Evolutionary conservation across 2,797 vertebrate species (phyloP), one percentile per base, ranked within the genome.

Genomic region (Bradypodion ventrale): DNA sequence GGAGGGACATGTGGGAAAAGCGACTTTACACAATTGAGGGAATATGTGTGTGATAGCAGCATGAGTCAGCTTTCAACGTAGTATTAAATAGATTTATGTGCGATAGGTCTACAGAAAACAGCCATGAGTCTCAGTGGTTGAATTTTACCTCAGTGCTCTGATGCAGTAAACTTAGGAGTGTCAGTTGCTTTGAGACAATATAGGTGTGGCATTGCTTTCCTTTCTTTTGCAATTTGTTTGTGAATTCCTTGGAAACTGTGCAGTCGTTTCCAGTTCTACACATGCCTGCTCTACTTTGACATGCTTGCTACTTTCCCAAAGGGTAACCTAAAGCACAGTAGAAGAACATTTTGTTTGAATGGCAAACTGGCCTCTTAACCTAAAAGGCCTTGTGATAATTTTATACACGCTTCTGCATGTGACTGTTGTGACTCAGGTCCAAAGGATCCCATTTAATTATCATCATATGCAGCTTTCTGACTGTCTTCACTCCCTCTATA

Each of bases 391-490:
- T 35, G 4, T 60, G 35, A 32, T 56, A 49, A 66, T 68, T 68
- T 66, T 66, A 49, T 75, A 46, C 15, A 42, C 29, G 19, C 7
- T 75, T 83, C 44, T 83, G 75, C 25, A 75, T 83, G 73, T 75
- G 62, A 40, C n/a, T 35, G n/a, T 75, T 37, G 40, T 75, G 73
- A 82, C 75, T 65, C 75, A 37, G 81, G 25, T n/a, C 60, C 68
- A 83, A 35, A 23, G 27, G 49, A 49, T 65, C 65, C 44, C 60
- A 65, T 66, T 66, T 62, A 75, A 52, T 66, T 42, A 37, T 27
- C 7, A 63, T 65, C 49, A 40, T 37, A 37, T 40, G 8, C 72
- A 75, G 23, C 23, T 23, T 60, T 23, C 35, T 12, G 2, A 74
- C 2, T 7, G 35, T n/a, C 27, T 21, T n/a, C n/a, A 44, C 21